These are phyloP conservation scores for Mercenaria mercenaria DNA, from an alignment of 1,140 invertebrate species.

Conservation along the genomic window DNA sequence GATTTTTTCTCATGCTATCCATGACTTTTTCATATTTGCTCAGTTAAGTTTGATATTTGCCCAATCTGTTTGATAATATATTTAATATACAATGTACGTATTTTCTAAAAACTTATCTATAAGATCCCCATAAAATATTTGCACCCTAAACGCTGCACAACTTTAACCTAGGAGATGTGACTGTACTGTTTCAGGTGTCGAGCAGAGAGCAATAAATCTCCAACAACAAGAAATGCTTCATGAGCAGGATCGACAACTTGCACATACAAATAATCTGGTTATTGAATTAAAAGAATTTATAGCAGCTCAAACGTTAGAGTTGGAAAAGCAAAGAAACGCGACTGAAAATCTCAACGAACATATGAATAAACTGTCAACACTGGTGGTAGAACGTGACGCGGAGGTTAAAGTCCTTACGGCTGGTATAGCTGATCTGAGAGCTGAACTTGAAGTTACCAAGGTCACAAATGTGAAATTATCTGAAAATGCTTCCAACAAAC, in stretches of 20 bases:
- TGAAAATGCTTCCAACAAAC: background rate
- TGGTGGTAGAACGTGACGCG: background rate
- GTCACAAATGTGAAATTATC: background rate
- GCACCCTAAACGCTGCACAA: too few relatives aligned
- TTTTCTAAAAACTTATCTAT: too few relatives aligned
- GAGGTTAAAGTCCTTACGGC: background rate
- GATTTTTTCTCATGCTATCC: too few relatives aligned
- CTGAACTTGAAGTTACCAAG: background rate
- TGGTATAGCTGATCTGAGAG: background rate
- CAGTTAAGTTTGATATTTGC: too few relatives aligned
- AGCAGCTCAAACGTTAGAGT: background rate
- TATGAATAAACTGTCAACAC: background rate
- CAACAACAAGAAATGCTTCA: background rate
- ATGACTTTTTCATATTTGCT: too few relatives aligned
- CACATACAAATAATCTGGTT: background rate
- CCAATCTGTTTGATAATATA: too few relatives aligned
- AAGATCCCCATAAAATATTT: too few relatives aligned
- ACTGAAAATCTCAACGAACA: background rate
- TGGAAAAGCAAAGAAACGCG: background rate
- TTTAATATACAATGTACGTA: too few relatives aligned
- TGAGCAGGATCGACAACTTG: background rate
- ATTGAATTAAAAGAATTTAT: background rate
- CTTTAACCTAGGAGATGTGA: too few relatives aligned
- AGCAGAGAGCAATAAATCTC: background rate
- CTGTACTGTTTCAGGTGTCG: background rate